These are phyloP conservation scores for Stigmatopora nigra DNA, from an alignment of 2,113 vertebrate species.

Conservation along the genomic window DNA sequence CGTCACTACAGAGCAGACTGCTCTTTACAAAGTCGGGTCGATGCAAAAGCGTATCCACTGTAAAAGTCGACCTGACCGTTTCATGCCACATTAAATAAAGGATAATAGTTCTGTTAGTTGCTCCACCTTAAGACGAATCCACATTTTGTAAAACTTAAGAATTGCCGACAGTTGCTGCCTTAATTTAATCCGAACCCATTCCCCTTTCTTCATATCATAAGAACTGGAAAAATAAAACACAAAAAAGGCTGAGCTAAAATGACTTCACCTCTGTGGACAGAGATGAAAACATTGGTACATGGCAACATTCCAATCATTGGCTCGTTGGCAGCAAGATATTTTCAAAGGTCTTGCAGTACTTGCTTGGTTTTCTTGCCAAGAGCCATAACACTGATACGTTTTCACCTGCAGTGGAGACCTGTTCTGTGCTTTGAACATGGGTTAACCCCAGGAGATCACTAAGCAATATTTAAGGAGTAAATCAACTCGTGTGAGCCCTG, in stretches of 20 bases:
- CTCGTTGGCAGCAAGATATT: conserved; percentile 9
- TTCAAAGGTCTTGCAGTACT: conserved; percentile 14
- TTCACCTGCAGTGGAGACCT: conserved; percentile 26
- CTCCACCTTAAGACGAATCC: not conserved
- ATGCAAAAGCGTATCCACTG: conserved; percentile 28
- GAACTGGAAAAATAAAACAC: not conserved
- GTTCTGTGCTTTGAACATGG: conserved; percentile 47
- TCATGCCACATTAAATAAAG: not conserved
- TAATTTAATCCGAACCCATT: conserved; percentile 6
- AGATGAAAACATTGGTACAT: not conserved
- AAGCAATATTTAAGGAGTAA: conserved; percentile 43
- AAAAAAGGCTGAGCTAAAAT: conserved; percentile 4
- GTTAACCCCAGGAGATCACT: conserved; percentile 50
- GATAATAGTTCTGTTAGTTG: conserved; percentile 35
- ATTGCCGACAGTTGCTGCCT: not conserved
- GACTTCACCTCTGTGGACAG: conserved; percentile 6
- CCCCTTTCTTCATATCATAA: not conserved
- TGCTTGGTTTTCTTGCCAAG: conserved; percentile 14
- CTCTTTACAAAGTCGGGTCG: conserved; percentile 25
- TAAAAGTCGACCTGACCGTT: conserved; percentile 3
- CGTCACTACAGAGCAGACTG: conserved; percentile 17
- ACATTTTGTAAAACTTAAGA: not conserved
- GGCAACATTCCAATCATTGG: conserved; percentile 4
- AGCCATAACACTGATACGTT: conserved; percentile 24
- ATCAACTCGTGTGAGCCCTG: conserved; percentile 33